Evolutionary conservation across 2,797 vertebrate genomes (phyloP).

Genomic region (Enteromius radiatus): DNA sequence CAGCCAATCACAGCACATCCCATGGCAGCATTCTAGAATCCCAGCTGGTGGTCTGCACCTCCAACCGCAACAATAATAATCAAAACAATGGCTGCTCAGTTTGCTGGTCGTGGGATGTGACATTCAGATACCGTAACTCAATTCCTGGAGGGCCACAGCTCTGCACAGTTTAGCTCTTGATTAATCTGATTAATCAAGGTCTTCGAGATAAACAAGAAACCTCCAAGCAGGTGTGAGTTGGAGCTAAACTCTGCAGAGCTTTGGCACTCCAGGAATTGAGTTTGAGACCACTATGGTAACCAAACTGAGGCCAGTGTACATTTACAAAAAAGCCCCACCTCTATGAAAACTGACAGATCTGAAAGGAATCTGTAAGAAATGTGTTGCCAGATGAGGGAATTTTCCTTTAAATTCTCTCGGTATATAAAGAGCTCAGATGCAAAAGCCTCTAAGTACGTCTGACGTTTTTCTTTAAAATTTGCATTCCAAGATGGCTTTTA

Average conservation of each 20-base stretch:
- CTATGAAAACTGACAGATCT: neutral
- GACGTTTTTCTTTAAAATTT: too few species aligned
- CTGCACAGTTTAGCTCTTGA: too few species aligned
- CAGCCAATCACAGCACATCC: slow-evolving; percentile 74
- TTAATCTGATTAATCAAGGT: too few species aligned
- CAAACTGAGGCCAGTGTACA: neutral
- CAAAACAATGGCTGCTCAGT: slow-evolving; percentile 52
- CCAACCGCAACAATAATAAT: slow-evolving; percentile 33
- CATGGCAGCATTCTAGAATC: slow-evolving; percentile 52
- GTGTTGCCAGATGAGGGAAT: neutral
- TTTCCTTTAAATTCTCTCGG: too few species aligned
- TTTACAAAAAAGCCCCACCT: neutral
- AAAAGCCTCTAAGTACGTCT: too few species aligned
- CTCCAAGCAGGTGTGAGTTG: too few species aligned
- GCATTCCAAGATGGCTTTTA: too few species aligned
- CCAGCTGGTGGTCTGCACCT: slow-evolving; percentile 21
- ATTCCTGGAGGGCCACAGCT: too few species aligned
- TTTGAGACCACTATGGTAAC: neutral
- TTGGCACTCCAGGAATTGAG: too few species aligned
- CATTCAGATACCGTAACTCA: slow-evolving; percentile 31
- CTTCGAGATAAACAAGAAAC: too few species aligned
- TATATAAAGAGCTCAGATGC: too few species aligned
- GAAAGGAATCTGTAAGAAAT: neutral
- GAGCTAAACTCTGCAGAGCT: too few species aligned
- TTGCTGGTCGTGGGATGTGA: slow-evolving; percentile 36